A percentile compares a stretch with the other conserved stretches of the same genome.
Evolutionary conservation across 2,113 vertebrate genomes (phyloP).

Genomic region (Saccopteryx bilineata): DNA sequence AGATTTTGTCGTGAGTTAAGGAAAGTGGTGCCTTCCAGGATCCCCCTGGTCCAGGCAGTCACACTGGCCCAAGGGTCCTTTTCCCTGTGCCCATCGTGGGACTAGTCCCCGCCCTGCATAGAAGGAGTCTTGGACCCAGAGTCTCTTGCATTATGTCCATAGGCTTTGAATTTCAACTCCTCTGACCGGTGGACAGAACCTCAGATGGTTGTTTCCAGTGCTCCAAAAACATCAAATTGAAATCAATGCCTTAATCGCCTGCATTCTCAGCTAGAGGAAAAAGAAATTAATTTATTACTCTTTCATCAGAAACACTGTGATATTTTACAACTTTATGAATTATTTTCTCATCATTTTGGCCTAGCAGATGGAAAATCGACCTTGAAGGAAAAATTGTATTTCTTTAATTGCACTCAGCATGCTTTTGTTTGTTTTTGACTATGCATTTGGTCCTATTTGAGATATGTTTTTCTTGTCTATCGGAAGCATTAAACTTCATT

Average conservation of each 20-base stretch:
- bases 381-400: neutral
- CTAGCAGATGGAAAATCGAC: neutral
- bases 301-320: constrained; percentile 43
- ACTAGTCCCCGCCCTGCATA: neutral
- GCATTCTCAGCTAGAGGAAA: neutral
- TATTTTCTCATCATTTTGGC: constrained; percentile 56
- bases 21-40: neutral
- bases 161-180: too few species aligned
- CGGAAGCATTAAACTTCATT: neutral
- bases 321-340: constrained; percentile 47
- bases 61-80: neutral
- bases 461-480: neutral
- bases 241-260: neutral
- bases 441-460: neutral
- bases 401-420: neutral
- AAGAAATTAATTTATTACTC: neutral
- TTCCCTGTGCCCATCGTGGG: rapidly evolving
- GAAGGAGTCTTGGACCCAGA: neutral
- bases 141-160: neutral
- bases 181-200: too few species aligned
- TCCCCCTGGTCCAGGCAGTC: rapidly evolving
- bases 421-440: constrained; percentile 2
- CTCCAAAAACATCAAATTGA: neutral
- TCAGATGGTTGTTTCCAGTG: neutral
- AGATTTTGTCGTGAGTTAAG: neutral